Evolutionary conservation across 2,113 vertebrate species (phyloP), one percentile per base, ranked within the genome.

Genomic region (Alethe castanea): DNA sequence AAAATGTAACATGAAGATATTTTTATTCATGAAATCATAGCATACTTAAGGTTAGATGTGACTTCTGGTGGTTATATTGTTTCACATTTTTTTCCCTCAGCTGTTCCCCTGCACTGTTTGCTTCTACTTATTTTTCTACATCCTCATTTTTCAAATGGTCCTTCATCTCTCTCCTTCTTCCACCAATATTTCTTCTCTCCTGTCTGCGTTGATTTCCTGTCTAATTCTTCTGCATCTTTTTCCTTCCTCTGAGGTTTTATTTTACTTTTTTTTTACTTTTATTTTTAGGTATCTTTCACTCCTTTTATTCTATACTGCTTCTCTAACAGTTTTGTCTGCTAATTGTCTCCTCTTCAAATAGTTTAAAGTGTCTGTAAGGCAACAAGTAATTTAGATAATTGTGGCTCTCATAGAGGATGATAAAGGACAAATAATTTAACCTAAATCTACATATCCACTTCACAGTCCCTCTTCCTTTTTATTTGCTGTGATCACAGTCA

Each of bases 1-100:
- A 60, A 76, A 90, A 6, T 0, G 6, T 48, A 64, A 47, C 0
- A 2, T 38, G 2, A 11, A 60, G 2, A 14, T 33, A 29, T 57
- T 85, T 85, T 56, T 20, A 26, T 80, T 72, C 2, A 26, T 25
- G 4, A 8, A 44, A 72, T 45, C 17, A 67, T 7, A 17, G 12
- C 52, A 69, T 40, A 66, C 23, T 62, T 83, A 31, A n/a, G 5
- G 17, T 72, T 66, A 50, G 14, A 38, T 57, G 8, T 15, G 9
- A 60, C 12, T 74, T 82, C 36, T 72, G 53, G 14, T 72, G 12
- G 24, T 72, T 26, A 24, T 44, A 22, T 38, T 59, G 2, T 28
- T 76, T 36, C 36, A 52, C 3, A 2, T 14, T 44, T 62, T 74
- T 69, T 78, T 6, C 9, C 4, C 13, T 22, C 6, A 64, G 20